Base-by-base conservation (phyloP, 2,888 invertebrate species). In the Microctonus brassicae region DNA sequence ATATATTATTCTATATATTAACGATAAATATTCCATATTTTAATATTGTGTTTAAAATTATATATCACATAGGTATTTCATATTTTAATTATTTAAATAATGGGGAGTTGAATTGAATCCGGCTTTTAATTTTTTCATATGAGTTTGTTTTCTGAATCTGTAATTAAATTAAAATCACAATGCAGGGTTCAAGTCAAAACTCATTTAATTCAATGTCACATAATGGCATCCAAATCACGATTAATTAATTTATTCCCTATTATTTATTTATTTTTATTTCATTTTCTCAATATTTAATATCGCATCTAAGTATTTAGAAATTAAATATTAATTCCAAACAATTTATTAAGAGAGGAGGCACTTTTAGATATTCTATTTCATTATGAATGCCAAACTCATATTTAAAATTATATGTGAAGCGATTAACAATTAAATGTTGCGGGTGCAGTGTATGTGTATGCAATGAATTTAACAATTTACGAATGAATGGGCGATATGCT, bases 11-110 rank as follows among this genome's bases (percentile, higher is more conserved):
- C 79, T 80, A 79, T 71, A 69, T 73, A 77, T 75, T 78, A 82
- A 83, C 79, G 26, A 80, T 77, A 79, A 78, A 79, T 79, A 77
- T 80, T 70, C 77, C 78, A 79, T 70, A 79, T 81, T 77, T 77
- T 77, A 81, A 82, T 76, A 80, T 83, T 81, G 77, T 68, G 76
- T 83, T 84, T 81, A 81, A 83, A 82, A 82, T 77, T 83, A 81
- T 79, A 77, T 83, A 84, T 84, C 83, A 84, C 83, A 83, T 79
- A 83, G 75, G 74, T 80, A 81, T 82, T 80, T 79, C 72, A 79
- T 81, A 77, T 76, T 79, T 80, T 76, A 47, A 77, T 79, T 78
- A 77, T 78, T 80, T 79, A 75, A 81, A 82, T 78, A 79, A 81
- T 79, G 69, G 79, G 82, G 81, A 82, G 79, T 79, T 81, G 63